phyloP scores from a whole-genome alignment of 2,888 invertebrate genomes.

The Pachliopta kotzebuea region DNA sequence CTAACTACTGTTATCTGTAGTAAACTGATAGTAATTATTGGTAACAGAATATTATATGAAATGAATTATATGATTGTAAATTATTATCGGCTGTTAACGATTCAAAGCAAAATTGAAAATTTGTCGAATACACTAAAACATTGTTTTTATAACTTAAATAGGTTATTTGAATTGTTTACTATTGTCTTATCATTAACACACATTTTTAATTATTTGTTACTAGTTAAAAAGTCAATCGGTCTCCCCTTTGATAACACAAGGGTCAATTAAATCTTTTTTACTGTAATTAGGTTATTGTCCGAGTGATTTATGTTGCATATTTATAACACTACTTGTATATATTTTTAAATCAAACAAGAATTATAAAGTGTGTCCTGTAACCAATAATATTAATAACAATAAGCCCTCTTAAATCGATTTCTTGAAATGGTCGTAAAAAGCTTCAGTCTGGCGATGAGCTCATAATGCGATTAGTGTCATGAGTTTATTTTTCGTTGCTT shows the following conservation, averaged over 20 bases:
- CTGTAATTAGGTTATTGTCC: constrained; percentile 19
- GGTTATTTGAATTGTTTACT: background rate
- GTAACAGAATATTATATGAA: background rate
- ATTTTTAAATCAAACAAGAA: too few species aligned
- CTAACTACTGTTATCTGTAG: background rate
- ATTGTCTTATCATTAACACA: background rate
- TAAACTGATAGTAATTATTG: background rate
- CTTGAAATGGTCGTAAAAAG: too few species aligned
- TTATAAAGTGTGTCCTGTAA: too few species aligned
- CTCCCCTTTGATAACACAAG: background rate
- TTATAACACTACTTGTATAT: too few species aligned
- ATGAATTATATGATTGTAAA: background rate
- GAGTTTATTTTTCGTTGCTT: too few species aligned
- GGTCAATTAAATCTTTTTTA: background rate
- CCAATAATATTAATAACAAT: too few species aligned
- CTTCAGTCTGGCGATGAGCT: too few species aligned
- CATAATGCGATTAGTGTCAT: too few species aligned
- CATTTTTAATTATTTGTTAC: background rate
- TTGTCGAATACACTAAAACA: background rate
- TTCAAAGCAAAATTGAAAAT: too few species aligned
- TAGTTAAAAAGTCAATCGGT: background rate
- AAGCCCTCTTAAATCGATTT: too few species aligned
- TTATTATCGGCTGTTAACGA: background rate
- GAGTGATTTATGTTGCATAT: background rate
- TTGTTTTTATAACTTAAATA: background rate